Evolutionary conservation across 1,140 invertebrate genomes (phyloP), one percentile per base, ranked within the genome.

Genomic region (Chrysoperla carnea): DNA sequence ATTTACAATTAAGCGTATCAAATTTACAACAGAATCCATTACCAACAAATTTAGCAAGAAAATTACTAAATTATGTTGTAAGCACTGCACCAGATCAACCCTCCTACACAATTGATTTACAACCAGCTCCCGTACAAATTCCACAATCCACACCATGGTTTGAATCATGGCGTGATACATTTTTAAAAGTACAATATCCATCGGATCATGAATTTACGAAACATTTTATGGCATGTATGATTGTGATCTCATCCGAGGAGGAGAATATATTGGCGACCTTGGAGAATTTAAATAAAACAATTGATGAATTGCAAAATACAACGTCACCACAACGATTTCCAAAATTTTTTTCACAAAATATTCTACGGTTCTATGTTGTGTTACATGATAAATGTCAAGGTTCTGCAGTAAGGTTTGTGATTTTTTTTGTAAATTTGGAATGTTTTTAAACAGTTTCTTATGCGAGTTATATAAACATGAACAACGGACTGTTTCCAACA

Each of bases 191-290:
- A 2, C 79, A 90, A 57, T 88, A 82, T 56, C 83, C 86, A 33
- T 87, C 85, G 11, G 90, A 96, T 55, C 90, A 96, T 69, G 92
- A 97, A 65, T 96, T 91, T 57, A 84, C 87, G 0, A 86, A 87
- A 55, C 89, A 95, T 64, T 87, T 86, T 63, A 54, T 95, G n/a
- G 85, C 81, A 13, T 95, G 91, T 66, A 70, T 85, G 49, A 77
- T 92, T 49, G 84, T 93, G 6, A 76, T 88, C 12, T 84, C 85
- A 8, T 84, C 87, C 8, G 63, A 69, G 11, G 84, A 93, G 61
- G 69, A 78, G 1, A 81, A 84, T 66, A 81, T 85, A 9, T 61
- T 87, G 28, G 82, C 85, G 50, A 76, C 73, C 40, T 80, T 90
- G 50, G 75, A 78, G 51, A 70, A 70, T 46, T 69, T 92, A 52